phyloP scores from a whole-genome alignment of 1,140 invertebrate genomes.

The Drosophila baimaii region DNA sequence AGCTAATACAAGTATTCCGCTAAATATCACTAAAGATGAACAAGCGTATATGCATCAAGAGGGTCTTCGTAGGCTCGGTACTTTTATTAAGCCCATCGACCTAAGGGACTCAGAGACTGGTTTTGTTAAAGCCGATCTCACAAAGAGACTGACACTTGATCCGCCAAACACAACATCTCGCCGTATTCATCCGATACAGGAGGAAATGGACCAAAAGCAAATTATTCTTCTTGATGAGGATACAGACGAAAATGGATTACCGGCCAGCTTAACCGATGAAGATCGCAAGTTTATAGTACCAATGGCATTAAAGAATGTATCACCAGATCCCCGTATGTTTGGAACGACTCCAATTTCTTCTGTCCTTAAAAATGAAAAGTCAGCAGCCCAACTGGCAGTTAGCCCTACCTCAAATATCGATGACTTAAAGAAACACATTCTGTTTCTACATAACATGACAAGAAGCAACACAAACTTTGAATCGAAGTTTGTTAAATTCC shows the following conservation, averaged over 20 bases:
- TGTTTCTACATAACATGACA: constrained; percentile 82
- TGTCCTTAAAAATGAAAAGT: constrained; percentile 23
- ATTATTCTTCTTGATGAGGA: constrained; percentile 81
- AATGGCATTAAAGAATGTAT: constrained; percentile 80
- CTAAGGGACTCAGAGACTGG: constrained; percentile 76
- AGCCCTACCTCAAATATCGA: constrained; percentile 74
- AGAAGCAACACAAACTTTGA: constrained; percentile 81
- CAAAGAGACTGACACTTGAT: constrained; percentile 61
- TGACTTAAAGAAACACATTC: constrained; percentile 81
- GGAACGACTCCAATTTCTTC: constrained; percentile 15
- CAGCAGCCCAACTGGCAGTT: constrained; percentile 33
- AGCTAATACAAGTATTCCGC: constrained; percentile 78
- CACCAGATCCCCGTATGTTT: constrained; percentile 63
- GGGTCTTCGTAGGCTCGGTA: constrained; percentile 76
- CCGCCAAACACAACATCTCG: constrained; percentile 46
- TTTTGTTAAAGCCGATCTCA: constrained; percentile 74
- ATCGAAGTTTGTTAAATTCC: constrained; percentile 83
- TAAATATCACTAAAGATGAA: constrained; percentile 81
- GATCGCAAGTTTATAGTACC: constrained; percentile 83
- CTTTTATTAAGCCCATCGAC: constrained; percentile 82
- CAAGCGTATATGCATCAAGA: constrained; percentile 80
- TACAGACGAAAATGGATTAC: constrained; percentile 76
- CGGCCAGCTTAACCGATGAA: constrained; percentile 75
- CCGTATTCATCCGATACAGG: constrained; percentile 73
- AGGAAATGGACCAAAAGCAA: constrained; percentile 83